A percentile compares a stretch with the other conserved stretches of the same genome.
Evolutionary conservation across 1,140 invertebrate species (phyloP).

Genomic region (Dendrolimus punctatus): DNA sequence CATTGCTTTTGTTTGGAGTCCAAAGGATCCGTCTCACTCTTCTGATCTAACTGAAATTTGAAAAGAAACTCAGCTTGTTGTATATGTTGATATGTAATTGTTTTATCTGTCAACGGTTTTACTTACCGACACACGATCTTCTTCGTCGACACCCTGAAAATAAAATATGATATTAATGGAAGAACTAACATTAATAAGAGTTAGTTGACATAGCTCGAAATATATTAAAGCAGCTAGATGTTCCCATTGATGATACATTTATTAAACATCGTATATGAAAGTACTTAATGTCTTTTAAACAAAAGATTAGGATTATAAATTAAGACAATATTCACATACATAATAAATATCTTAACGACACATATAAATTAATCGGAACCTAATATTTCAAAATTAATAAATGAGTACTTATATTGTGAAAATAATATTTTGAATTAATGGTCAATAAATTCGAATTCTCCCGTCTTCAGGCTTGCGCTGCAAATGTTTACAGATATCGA

Average conservation of each 20-base stretch:
- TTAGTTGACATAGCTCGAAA: too few relatives aligned
- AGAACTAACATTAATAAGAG: slow-evolving; percentile 13
- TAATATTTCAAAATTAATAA: slow-evolving; percentile 73
- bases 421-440: slow-evolving; percentile 73
- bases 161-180: slow-evolving; percentile 39
- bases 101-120: slow-evolving; percentile 1
- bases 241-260: slow-evolving; percentile 26
- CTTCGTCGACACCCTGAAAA: slow-evolving; percentile 79
- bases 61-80: too few relatives aligned
- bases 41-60: slow-evolving; percentile 39
- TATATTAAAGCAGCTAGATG: background rate
- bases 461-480: slow-evolving; percentile 68
- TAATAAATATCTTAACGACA: slow-evolving; percentile 71
- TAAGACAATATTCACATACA: slow-evolving; percentile 69
- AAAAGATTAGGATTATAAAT: slow-evolving; percentile 67
- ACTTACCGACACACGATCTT: slow-evolving; percentile 79
- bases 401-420: slow-evolving; percentile 72
- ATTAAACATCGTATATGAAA: slow-evolving; percentile 34
- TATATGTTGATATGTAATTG: too few relatives aligned
- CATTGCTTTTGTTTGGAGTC: slow-evolving; percentile 85
- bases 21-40: slow-evolving; percentile 56
- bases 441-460: slow-evolving; percentile 71
- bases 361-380: slow-evolving; percentile 71
- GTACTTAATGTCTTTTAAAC: slow-evolving; percentile 44
- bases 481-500: slow-evolving; percentile 23